Evolutionary conservation across 1,140 invertebrate genomes (phyloP).

Genomic region (Lanistes nyassanus): DNA sequence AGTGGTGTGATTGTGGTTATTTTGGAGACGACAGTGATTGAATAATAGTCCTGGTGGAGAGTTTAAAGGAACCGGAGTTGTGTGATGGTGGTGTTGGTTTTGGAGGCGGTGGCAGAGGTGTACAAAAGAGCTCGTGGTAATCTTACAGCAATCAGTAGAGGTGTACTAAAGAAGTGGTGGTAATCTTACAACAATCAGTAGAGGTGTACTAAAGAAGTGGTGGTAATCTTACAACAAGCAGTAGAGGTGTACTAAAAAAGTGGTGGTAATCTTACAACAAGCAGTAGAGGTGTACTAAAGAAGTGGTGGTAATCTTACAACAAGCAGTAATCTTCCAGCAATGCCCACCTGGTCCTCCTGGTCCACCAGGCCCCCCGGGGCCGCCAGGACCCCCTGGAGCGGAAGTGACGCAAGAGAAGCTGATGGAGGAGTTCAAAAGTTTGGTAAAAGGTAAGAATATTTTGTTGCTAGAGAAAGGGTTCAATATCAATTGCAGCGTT

Average conservation of each 20-base stretch:
- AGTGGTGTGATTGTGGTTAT: no score
- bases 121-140: no score
- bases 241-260: neutral
- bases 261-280: neutral
- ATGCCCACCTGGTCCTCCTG: conserved; percentile 39
- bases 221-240: neutral
- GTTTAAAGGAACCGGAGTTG: no score
- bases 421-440: conserved; percentile 48
- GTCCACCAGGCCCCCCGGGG: conserved; percentile 44
- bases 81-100: no score
- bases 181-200: neutral
- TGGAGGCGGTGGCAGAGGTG: no score
- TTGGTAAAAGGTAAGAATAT: conserved; percentile 50
- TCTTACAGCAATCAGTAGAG: no score
- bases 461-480: no score
- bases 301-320: neutral
- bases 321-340: conserved; percentile 34
- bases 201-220: no score
- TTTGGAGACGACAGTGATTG: no score
- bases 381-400: conserved; percentile 49
- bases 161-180: no score
- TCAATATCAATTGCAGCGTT: no score
- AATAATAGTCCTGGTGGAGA: no score
- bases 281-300: neutral
- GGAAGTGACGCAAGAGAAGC: conserved; percentile 44